A percentile compares a stretch with the other conserved stretches of the same genome.
Evolutionary conservation across 2,797 vertebrate genomes (phyloP).

Genomic region (Acropternis orthonyx): DNA sequence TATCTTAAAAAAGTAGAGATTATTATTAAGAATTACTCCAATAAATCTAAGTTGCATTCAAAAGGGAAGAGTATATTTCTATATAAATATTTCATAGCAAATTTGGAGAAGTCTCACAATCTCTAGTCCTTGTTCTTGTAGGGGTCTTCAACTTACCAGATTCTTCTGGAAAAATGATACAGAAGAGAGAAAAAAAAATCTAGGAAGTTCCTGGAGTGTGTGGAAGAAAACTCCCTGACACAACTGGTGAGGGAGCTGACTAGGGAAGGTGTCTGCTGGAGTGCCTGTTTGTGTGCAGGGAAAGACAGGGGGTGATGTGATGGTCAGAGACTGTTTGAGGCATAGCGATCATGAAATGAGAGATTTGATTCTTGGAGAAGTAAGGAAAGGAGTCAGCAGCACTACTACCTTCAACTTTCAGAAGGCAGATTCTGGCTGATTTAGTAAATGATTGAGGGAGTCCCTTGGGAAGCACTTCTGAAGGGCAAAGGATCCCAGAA

Average conservation of each 20-base stretch:
- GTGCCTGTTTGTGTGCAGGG: no score
- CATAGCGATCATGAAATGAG: fast-evolving
- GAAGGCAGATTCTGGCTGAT: neutral
- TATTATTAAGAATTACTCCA: neutral
- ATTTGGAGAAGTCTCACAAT: neutral
- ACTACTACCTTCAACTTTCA: neutral
- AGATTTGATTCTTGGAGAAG: neutral
- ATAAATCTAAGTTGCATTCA: neutral
- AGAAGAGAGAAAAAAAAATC: neutral
- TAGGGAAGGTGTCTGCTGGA: fast-evolving
- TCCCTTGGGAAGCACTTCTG: neutral
- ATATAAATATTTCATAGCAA: neutral
- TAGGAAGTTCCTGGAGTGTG: neutral
- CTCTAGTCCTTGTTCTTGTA: neutral
- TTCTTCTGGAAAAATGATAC: neutral
- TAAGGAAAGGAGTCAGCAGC: neutral
- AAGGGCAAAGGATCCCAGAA: neutral
- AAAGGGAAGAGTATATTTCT: neutral
- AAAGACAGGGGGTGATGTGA: neutral
- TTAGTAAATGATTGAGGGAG: neutral
- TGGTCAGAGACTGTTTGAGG: neutral
- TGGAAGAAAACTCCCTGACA: neutral
- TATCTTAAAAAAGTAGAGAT: neutral
- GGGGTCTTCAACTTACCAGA: neutral
- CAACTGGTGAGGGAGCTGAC: neutral